Evolutionary conservation across 2,888 invertebrate species (phyloP).

Genomic region (Ormyrus labotus): DNA sequence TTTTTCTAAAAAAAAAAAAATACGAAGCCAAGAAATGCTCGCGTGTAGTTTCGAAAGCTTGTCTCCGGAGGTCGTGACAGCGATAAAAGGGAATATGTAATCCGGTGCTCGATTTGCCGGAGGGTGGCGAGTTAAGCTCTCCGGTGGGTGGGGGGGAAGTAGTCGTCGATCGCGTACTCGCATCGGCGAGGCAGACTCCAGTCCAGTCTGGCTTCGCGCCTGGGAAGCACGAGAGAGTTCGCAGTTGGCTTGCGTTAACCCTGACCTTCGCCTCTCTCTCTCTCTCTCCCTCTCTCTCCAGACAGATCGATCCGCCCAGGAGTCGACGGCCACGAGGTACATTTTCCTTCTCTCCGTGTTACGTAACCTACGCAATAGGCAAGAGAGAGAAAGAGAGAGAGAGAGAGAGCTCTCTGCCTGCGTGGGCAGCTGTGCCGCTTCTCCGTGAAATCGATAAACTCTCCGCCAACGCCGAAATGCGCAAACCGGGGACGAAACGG

Average conservation of each 20-base stretch:
- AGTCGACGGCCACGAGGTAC: too few species aligned
- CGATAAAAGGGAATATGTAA: not conserved
- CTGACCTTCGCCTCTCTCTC: not conserved
- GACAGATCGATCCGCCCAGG: too few species aligned
- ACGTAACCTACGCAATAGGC: not conserved
- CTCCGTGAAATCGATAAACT: too few species aligned
- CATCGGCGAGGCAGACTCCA: not conserved
- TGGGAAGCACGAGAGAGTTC: constrained; percentile 17
- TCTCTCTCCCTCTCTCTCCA: too few species aligned
- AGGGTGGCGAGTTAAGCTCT: not conserved
- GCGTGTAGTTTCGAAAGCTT: too few species aligned
- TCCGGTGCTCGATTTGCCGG: not conserved
- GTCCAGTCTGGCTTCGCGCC: constrained; percentile 54
- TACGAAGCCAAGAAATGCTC: too few species aligned
- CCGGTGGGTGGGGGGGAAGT: not conserved
- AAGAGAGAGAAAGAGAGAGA: not conserved
- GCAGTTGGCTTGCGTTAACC: not conserved
- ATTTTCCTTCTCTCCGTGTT: not conserved
- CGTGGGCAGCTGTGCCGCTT: too few species aligned
- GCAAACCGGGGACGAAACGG: too few species aligned
- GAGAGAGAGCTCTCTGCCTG: too few species aligned
- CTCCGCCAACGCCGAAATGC: too few species aligned
- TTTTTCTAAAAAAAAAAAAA: constrained; percentile 25
- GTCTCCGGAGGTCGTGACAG: not conserved
- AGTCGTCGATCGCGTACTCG: not conserved